Percentiles rank a stretch among this genome's conserved stretches.
Evolutionary conservation across 2,113 vertebrate genomes (phyloP).

Genomic region (Columba livia): DNA sequence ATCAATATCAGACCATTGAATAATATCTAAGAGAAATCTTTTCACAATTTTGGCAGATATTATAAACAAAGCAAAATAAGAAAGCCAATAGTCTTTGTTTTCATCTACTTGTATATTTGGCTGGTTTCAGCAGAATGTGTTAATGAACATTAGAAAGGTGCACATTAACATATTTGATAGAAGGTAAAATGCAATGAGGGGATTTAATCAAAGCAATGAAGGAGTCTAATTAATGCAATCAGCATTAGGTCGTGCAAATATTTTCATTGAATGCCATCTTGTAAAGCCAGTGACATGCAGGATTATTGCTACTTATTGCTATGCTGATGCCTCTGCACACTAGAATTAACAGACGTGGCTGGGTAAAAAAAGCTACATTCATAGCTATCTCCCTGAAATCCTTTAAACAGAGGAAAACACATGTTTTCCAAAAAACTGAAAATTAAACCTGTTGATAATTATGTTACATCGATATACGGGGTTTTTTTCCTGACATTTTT

Average conservation of each 20-base stretch:
- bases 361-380: background rate
- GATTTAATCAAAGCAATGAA: slow-evolving; percentile 80
- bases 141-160: slow-evolving; percentile 74
- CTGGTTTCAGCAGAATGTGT: slow-evolving; percentile 69
- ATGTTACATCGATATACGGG: background rate
- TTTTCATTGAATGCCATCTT: slow-evolving; percentile 86
- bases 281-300: slow-evolving; percentile 77
- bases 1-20: slow-evolving; percentile 42
- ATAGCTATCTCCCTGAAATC: background rate
- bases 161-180: slow-evolving; percentile 78
- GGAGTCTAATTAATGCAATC: slow-evolving; percentile 82
- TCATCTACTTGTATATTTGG: slow-evolving; percentile 58
- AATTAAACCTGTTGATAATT: background rate
- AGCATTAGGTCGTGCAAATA: slow-evolving; percentile 82
- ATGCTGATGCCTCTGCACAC: background rate
- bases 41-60: slow-evolving; percentile 23
- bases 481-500: background rate
- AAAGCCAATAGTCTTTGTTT: slow-evolving; percentile 51
- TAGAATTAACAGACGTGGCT: slow-evolving; percentile 34
- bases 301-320: slow-evolving; percentile 38
- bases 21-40: slow-evolving; percentile 7
- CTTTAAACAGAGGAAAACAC: background rate
- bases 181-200: slow-evolving; percentile 77
- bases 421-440: background rate
- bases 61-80: slow-evolving; percentile 67